These are phyloP conservation scores for Entomobrya proxima DNA, from an alignment of 2,888 invertebrate species.

Conservation along the genomic window DNA sequence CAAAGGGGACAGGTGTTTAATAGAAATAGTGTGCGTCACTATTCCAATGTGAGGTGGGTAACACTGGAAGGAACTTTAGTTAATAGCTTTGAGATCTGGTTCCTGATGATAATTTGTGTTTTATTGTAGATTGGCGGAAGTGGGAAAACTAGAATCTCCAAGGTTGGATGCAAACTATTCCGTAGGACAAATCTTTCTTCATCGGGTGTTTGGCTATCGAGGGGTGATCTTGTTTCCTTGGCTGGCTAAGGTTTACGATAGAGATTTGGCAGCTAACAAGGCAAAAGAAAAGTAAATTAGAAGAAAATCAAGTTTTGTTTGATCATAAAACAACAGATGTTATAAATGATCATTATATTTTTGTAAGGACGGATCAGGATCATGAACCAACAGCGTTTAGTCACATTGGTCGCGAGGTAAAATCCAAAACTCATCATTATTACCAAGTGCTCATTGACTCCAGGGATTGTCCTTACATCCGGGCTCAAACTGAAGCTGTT, in stretches of 20 bases:
- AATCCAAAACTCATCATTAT: slow-evolving; percentile 94
- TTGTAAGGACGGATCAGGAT: slow-evolving; percentile 67
- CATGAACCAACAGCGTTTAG: slow-evolving; percentile 76
- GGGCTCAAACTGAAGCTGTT: slow-evolving; percentile 98
- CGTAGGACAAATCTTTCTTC: slow-evolving; percentile 96
- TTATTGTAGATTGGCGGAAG: slow-evolving; percentile 89
- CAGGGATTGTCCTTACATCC: slow-evolving; percentile 96
- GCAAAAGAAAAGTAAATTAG: slow-evolving; percentile 76
- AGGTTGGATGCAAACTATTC: slow-evolving; percentile 94
- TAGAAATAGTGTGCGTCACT: slow-evolving; percentile 29
- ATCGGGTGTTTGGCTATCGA: slow-evolving; percentile 97
- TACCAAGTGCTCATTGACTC: slow-evolving; percentile 99
- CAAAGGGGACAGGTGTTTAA: neutral
- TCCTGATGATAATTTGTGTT: neutral
- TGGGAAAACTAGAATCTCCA: slow-evolving; percentile 92
- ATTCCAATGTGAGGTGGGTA: slow-evolving; percentile 63
- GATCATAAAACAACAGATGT: neutral
- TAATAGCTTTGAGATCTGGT: neutral
- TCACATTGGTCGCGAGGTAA: slow-evolving; percentile 88
- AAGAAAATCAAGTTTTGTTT: neutral
- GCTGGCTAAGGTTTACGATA: slow-evolving; percentile 95
- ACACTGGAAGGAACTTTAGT: neutral
- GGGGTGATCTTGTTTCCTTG: slow-evolving; percentile 98
- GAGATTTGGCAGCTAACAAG: slow-evolving; percentile 87
- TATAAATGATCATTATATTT: no score